These are phyloP conservation scores for Talpa occidentalis DNA, from an alignment of 2,113 vertebrate species.

Conservation along the genomic window DNA sequence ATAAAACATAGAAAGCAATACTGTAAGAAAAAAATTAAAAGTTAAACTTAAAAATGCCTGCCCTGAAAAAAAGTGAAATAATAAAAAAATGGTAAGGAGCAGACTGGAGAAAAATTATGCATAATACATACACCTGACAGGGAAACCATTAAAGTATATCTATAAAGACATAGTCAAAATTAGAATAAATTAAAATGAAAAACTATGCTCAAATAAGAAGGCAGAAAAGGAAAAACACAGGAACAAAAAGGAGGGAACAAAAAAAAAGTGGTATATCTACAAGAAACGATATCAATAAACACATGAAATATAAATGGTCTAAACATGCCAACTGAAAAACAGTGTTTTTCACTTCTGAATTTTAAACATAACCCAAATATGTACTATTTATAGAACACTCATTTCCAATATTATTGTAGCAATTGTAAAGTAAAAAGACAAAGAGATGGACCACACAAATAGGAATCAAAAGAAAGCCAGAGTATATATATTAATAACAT, in stretches of 20 bases:
- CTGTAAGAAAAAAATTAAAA: background rate
- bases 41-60: slow-evolving; percentile 12
- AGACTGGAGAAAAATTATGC: background rate
- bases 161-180: background rate
- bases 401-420: background rate
- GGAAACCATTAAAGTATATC: background rate
- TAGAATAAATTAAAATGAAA: slow-evolving; percentile 10
- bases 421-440: slow-evolving; percentile 1
- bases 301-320: slow-evolving; percentile 1
- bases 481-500: background rate
- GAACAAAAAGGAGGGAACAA: slow-evolving; percentile 25
- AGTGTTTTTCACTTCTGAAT: background rate
- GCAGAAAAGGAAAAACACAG: background rate
- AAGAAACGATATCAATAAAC: slow-evolving; percentile 20
- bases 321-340: slow-evolving; percentile 25
- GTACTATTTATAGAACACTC: background rate
- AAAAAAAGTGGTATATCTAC: background rate
- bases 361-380: background rate
- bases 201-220: background rate
- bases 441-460: background rate
- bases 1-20: background rate
- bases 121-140: background rate
- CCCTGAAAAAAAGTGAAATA: background rate
- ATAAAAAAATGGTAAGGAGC: background rate
- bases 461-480: background rate